A percentile compares a stretch with the other conserved stretches of the same genome.
These are phyloP conservation scores for Phrynosoma blainvillii DNA, from an alignment of 2,113 vertebrate species.

Conservation along the genomic window DNA sequence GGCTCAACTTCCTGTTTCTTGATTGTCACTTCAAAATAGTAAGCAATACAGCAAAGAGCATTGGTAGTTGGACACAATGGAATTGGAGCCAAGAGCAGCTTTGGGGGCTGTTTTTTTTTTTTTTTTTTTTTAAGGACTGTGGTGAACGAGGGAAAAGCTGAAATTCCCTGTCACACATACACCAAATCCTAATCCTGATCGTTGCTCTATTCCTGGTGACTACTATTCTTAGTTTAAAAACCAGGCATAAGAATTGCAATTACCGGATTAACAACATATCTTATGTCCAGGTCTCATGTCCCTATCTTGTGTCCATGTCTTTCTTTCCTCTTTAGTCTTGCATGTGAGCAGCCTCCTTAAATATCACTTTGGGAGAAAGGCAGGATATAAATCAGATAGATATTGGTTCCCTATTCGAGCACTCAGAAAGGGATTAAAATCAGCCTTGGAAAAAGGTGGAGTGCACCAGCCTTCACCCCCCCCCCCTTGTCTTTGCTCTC, in stretches of 20 bases:
- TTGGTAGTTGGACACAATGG: not conserved
- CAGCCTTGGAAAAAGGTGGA: too few species aligned
- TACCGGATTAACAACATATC: not conserved
- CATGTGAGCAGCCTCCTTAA: too few species aligned
- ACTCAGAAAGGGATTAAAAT: too few species aligned
- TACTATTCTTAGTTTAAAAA: not conserved
- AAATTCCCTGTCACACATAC: not conserved
- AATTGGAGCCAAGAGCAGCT: not conserved
- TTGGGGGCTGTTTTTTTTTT: not conserved
- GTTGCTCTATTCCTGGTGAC: too few species aligned
- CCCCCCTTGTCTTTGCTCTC: too few species aligned
- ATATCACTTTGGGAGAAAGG: too few species aligned
- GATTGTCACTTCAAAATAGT: not conserved
- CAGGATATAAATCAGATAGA: too few species aligned
- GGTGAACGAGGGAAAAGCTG: not conserved
- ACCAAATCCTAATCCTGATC: not conserved
- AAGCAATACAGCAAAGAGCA: not conserved
- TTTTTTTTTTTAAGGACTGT: not conserved
- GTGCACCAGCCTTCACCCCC: too few species aligned
- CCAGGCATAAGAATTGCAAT: not conserved
- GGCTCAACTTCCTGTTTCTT: not conserved
- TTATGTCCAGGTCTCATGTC: too few species aligned
- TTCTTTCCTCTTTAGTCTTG: too few species aligned
- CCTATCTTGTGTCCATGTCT: too few species aligned
- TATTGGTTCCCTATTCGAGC: too few species aligned